Conservation (phyloP, 2,113 vertebrate species). For the Ibidorhyncha struthersii region DNA sequence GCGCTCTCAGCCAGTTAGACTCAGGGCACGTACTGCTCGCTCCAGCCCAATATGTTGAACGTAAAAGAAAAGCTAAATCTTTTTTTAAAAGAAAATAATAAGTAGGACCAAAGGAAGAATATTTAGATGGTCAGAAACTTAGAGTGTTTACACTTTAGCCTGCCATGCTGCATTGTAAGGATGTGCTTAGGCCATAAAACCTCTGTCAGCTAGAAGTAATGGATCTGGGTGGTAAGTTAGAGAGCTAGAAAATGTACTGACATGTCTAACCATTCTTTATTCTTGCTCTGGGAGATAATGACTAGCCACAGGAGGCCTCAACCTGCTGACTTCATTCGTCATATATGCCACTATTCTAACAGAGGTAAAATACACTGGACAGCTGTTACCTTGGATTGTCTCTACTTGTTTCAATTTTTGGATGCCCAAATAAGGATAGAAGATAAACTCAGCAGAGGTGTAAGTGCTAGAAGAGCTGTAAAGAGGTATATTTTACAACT, state of each 20-base stretch:
- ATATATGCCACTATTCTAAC: not conserved
- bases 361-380: not conserved
- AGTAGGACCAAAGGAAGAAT: not conserved
- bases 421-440: not conserved
- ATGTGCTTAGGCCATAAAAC: not conserved
- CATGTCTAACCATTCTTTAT: not conserved
- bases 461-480: not conserved
- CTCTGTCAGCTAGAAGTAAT: not conserved
- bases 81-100: not conserved
- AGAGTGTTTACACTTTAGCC: not conserved
- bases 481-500: not conserved
- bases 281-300: not conserved
- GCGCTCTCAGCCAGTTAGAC: not conserved
- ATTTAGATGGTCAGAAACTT: not conserved
- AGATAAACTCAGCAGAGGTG: not conserved
- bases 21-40: fast-evolving
- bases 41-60: not conserved
- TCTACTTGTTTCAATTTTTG: not conserved
- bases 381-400: not conserved
- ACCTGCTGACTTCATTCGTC: not conserved
- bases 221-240: not conserved
- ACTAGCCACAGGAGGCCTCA: not conserved
- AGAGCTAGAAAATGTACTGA: not conserved
- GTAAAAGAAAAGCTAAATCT: not conserved
- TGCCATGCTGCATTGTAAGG: not conserved